These are phyloP conservation scores for Ceraclea dissimilis DNA, from an alignment of 2,888 invertebrate genomes.

Conservation along the genomic window DNA sequence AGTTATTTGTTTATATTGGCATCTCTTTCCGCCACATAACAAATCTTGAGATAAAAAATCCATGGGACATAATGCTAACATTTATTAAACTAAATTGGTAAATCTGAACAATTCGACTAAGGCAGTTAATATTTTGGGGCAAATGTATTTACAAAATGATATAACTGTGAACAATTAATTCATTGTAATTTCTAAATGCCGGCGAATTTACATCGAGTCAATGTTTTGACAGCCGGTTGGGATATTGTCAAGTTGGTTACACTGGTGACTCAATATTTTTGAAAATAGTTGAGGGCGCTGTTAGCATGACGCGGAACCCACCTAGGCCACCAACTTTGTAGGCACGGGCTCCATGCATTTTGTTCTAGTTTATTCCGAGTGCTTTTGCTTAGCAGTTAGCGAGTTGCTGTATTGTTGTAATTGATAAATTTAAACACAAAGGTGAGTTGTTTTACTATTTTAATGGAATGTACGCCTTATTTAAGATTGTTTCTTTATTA, in stretches of 20 bases:
- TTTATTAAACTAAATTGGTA: too few species aligned
- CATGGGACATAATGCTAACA: too few species aligned
- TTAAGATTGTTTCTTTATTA: slow-evolving; percentile 35
- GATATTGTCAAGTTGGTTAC: slow-evolving; percentile 15
- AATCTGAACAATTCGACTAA: too few species aligned
- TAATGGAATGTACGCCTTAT: slow-evolving; percentile 36
- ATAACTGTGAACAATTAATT: too few species aligned
- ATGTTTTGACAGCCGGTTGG: background rate
- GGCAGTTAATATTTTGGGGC: too few species aligned
- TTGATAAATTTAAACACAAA: slow-evolving; percentile 52
- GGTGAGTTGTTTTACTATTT: slow-evolving; percentile 45
- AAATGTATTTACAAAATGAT: too few species aligned
- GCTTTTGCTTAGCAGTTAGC: slow-evolving; percentile 51
- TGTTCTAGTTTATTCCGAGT: slow-evolving; percentile 49
- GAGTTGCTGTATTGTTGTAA: slow-evolving; percentile 49
- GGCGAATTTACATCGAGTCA: background rate
- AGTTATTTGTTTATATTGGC: background rate
- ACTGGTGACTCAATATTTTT: slow-evolving; percentile 25
- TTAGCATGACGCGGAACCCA: slow-evolving; percentile 42
- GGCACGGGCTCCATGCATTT: slow-evolving; percentile 52
- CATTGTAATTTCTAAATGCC: too few species aligned
- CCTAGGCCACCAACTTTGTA: slow-evolving; percentile 47
- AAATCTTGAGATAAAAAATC: background rate
- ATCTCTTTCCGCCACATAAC: background rate
- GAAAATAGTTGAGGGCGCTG: slow-evolving; percentile 38